Evolutionary conservation across 1,140 invertebrate species (phyloP).

Genomic region (Zophobas morio): DNA sequence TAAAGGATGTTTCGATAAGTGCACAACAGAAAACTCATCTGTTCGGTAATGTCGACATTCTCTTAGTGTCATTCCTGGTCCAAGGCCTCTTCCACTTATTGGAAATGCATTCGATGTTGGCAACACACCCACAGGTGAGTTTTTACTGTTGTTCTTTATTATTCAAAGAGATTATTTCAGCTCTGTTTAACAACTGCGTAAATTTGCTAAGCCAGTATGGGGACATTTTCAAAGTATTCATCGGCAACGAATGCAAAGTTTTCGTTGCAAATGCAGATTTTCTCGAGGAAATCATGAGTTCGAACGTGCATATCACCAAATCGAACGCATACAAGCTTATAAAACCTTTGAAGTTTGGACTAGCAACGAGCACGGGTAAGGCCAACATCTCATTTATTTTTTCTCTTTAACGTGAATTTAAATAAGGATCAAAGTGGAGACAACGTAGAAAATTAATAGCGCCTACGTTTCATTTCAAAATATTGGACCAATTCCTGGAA

Average conservation of each 20-base stretch:
- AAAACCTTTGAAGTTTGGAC: constrained; percentile 17
- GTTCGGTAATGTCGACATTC: no score
- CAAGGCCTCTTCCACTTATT: constrained; percentile 28
- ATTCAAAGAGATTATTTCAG: background rate
- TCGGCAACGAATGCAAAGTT: background rate
- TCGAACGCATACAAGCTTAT: constrained; percentile 21
- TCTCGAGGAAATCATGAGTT: background rate
- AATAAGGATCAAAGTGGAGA: constrained; percentile 73
- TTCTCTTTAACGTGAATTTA: no score
- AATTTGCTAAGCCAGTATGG: constrained; percentile 15
- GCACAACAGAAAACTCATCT: no score
- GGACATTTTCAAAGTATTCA: constrained; percentile 14
- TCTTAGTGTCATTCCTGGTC: constrained; percentile 10
- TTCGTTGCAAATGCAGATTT: constrained; percentile 10
- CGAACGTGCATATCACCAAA: constrained; percentile 26
- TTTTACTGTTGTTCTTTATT: no score
- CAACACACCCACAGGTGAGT: constrained; percentile 13
- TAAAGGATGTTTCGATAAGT: no score
- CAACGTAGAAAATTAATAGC: constrained; percentile 80
- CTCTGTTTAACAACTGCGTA: background rate
- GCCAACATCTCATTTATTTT: no score
- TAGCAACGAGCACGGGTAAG: constrained; percentile 35
- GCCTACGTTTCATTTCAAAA: constrained; percentile 86
- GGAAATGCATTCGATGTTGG: constrained; percentile 31
- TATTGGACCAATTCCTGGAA: constrained; percentile 82